phyloP scores from a whole-genome alignment of 64 coral and sea anemone species.

The Astreopora myriophthalma region DNA sequence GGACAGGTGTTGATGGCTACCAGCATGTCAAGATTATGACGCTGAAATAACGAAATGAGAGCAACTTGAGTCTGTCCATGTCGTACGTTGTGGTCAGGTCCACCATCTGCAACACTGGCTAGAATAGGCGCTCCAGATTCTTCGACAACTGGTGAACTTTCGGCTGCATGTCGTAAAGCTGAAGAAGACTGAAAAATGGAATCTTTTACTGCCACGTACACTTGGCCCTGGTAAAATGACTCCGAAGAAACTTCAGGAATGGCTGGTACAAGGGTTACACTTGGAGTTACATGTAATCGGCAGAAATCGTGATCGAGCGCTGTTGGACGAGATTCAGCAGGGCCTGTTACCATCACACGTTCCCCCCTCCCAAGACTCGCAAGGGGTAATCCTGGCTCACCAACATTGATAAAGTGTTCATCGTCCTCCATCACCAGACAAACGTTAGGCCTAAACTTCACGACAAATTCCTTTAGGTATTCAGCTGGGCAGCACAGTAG shows the following conservation, averaged over 20 bases:
- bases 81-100: constrained; percentile 16
- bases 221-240: too few species aligned
- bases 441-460: not conserved
- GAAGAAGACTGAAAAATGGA: constrained; percentile 35
- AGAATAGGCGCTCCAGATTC: constrained; percentile 10
- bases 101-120: not conserved
- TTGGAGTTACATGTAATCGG: not conserved
- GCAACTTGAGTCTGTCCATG: not conserved
- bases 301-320: constrained; percentile 7
- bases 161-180: constrained; percentile 37
- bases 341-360: not conserved
- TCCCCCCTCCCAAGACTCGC: not conserved
- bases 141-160: constrained; percentile 13
- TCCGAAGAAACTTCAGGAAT: too few species aligned
- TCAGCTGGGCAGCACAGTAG: constrained; percentile 20
- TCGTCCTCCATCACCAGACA: constrained; percentile 1
- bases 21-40: not conserved
- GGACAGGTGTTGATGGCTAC: not conserved
- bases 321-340: not conserved
- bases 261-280: too few species aligned
- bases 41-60: not conserved
- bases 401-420: constrained; percentile 30
- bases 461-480: not conserved
- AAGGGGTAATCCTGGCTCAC: not conserved
- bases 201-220: constrained; percentile 1